Evolutionary conservation across 2,888 invertebrate genomes (phyloP), one percentile per base, ranked within the genome.

Genomic region (Mythimna ferrago): DNA sequence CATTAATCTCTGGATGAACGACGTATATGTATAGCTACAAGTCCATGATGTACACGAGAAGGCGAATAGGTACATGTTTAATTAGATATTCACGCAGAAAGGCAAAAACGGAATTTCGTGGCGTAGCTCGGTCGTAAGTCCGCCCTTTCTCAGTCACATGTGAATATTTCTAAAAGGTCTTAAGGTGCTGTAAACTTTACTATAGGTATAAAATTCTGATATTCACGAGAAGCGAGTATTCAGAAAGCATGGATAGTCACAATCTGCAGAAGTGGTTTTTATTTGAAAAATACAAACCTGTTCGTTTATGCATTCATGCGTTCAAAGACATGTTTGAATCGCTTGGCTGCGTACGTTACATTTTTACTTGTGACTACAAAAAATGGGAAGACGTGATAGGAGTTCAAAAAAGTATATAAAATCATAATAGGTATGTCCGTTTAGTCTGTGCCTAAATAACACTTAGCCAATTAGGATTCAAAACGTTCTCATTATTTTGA

Each of bases 1-100:
- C 60, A 71, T 84, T 85, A 69, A 77, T 69, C 62, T 73, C 35
- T 71, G 44, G 48, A 66, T 72, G 60, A 69, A 70, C 62, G 21
- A 58, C 62, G 66, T 62, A 66, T 51, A 68, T 21, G 51, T 73
- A 60, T 4, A 75, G 53, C 61, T 68, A 62, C 68, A 66, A 61
- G 56, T 75, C 57, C 61, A 48, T 57, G 64, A 67, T 53, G 53
- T 60, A 74, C 58, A 66, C 41, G 65, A 69, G 66, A 75, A 61
- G 56, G 62, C 38, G 56, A 65, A 61, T 73, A 76, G 70, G 70
- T 66, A 69, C 54, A 72, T 73, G 81, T 53, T 73, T 84, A 81
- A 85, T 84, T 84, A 83, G 80, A 73, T 85, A 84, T 84, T 85
- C 78, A 83, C 71, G 74, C 71, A 66, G 73, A 81, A 83, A 83